Conservation (phyloP, 2,113 vertebrate species). For the Barnardius zonarius region DNA sequence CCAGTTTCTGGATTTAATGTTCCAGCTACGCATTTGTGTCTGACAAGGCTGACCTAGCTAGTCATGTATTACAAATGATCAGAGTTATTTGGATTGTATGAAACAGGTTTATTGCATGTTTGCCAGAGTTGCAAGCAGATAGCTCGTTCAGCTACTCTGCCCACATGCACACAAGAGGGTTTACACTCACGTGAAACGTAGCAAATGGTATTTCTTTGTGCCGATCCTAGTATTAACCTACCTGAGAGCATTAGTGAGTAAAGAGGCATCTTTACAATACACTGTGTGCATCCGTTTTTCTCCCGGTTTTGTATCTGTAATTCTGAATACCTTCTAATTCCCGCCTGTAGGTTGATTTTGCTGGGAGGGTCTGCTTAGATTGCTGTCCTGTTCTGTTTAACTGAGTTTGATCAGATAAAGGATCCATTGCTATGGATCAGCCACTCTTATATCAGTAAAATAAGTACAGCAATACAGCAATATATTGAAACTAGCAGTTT, state of each 20-base stretch:
- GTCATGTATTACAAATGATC: constrained; percentile 54
- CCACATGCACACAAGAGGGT: rapidly evolving
- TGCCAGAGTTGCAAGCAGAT: not conserved
- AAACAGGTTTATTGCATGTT: not conserved
- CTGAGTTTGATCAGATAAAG: not conserved
- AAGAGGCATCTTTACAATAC: not conserved
- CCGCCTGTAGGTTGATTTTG: not conserved
- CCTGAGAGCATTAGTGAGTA: not conserved
- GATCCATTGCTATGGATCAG: not conserved
- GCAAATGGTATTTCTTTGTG: not conserved
- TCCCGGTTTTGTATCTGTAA: not conserved
- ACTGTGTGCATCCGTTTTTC: rapidly evolving
- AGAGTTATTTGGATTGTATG: not conserved
- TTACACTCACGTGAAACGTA: not conserved
- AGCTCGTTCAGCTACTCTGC: constrained; percentile 4
- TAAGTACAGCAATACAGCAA: not conserved
- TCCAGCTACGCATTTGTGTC: constrained; percentile 37
- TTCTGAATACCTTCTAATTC: not conserved
- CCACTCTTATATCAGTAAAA: not conserved
- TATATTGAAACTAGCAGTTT: not conserved
- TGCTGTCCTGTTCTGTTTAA: constrained; percentile 18
- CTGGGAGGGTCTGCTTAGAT: not conserved
- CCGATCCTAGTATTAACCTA: not conserved
- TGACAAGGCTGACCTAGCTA: constrained; percentile 44
- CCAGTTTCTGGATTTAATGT: constrained; percentile 60